These are phyloP conservation scores for Bellardia bayeri DNA, from an alignment of 2,888 invertebrate genomes.

Conservation along the genomic window DNA sequence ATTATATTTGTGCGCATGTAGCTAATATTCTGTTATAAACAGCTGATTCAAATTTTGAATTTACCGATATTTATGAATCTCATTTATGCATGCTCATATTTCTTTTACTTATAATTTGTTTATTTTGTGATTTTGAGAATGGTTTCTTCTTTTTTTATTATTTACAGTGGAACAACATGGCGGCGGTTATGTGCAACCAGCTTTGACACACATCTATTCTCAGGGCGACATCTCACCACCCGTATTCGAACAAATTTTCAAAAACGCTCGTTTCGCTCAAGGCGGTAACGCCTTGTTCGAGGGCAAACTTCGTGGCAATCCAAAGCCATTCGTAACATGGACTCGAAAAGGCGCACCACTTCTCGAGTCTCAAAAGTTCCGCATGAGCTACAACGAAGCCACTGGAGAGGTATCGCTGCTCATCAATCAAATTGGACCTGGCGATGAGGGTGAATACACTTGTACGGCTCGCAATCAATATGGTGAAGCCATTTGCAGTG, in stretches of 20 bases:
- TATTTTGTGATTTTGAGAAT: background rate
- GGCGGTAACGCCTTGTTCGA: slow-evolving; percentile 97
- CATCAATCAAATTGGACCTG: slow-evolving; percentile 97
- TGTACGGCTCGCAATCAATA: slow-evolving; percentile 97
- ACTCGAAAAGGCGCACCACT: slow-evolving; percentile 94
- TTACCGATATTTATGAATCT: background rate
- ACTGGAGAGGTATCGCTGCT: slow-evolving; percentile 95
- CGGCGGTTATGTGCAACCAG: slow-evolving; percentile 82
- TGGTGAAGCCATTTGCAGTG: slow-evolving; percentile 98
- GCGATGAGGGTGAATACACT: slow-evolving; percentile 98
- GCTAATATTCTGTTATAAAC: slow-evolving; percentile 35
- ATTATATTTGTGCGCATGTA: slow-evolving; percentile 28
- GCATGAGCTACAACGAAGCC: slow-evolving; percentile 95
- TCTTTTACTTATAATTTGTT: background rate
- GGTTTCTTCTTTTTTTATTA: slow-evolving; percentile 42
- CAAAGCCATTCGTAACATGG: slow-evolving; percentile 96
- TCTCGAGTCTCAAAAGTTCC: slow-evolving; percentile 93
- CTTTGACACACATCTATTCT: slow-evolving; percentile 85
- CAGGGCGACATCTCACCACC: slow-evolving; percentile 95
- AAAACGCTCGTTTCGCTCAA: slow-evolving; percentile 97
- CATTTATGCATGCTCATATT: background rate
- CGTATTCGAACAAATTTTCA: slow-evolving; percentile 97
- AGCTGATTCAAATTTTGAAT: slow-evolving; percentile 33
- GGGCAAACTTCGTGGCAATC: slow-evolving; percentile 95
- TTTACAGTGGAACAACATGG: slow-evolving; percentile 81